These are phyloP conservation scores for Glaucopsyche alexis DNA, from an alignment of 2,888 invertebrate genomes.

Conservation along the genomic window DNA sequence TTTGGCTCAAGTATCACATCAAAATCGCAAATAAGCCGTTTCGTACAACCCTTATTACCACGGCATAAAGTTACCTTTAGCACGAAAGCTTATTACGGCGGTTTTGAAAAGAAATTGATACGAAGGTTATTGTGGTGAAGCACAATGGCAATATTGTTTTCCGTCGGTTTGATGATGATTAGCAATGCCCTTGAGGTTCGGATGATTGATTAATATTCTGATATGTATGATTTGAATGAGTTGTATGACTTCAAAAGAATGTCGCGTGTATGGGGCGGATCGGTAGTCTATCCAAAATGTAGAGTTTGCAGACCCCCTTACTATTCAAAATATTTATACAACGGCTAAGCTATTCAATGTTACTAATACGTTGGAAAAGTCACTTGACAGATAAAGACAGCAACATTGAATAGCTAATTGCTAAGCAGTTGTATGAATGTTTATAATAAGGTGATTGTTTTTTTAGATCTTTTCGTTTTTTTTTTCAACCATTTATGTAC, in stretches of 20 bases:
- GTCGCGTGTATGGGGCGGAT: neutral
- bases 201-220: constrained; percentile 54
- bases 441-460: no score
- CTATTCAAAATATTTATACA: no score
- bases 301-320: neutral
- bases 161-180: constrained; percentile 54
- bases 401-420: no score
- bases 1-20: constrained; percentile 73
- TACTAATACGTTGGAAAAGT: no score
- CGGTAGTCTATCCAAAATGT: neutral
- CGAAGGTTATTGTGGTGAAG: constrained; percentile 57
- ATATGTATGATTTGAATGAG: constrained; percentile 34
- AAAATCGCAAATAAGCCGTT: constrained; percentile 55
- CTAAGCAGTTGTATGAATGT: no score
- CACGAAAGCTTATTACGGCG: constrained; percentile 28
- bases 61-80: constrained; percentile 35
- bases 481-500: no score
- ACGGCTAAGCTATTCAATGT: no score
- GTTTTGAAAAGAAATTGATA: constrained; percentile 58
- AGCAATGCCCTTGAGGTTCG: constrained; percentile 49
- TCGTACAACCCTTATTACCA: constrained; percentile 33
- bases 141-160: constrained; percentile 67
- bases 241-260: constrained; percentile 8
- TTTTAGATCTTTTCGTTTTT: no score
- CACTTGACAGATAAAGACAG: no score